Evolutionary conservation across 2,797 vertebrate genomes (phyloP).

Genomic region (Sebastes nivosus): DNA sequence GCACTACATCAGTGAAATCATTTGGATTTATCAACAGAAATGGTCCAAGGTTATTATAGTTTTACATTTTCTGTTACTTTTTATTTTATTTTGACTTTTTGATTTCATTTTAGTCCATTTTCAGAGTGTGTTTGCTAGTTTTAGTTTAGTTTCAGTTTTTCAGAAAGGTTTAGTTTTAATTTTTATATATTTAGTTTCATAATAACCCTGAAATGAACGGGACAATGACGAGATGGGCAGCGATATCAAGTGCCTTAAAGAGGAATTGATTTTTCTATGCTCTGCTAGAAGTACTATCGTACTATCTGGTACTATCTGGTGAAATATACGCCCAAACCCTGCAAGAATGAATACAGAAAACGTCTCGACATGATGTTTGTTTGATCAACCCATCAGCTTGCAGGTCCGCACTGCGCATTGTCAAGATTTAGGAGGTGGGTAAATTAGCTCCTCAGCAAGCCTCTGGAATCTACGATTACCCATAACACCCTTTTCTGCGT

Average conservation of each 20-base stretch:
- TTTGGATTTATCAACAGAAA: background rate
- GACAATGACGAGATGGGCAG: background rate
- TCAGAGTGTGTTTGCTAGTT: no score
- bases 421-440: background rate
- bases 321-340: background rate
- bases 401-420: background rate
- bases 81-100: no score
- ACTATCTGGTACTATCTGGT: no score
- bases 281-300: background rate
- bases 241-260: background rate
- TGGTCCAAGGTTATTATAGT: background rate
- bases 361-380: background rate
- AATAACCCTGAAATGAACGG: no score
- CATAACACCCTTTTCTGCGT: background rate
- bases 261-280: background rate
- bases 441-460: background rate
- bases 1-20: background rate
- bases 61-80: no score
- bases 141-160: no score
- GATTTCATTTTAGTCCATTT: no score
- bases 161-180: no score
- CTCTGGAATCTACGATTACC: background rate
- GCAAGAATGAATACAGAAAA: background rate
- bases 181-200: no score
- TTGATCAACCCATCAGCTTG: background rate